phyloP scores from a whole-genome alignment of 2,888 invertebrate species.

The Gymnoscelis rufifasciata region DNA sequence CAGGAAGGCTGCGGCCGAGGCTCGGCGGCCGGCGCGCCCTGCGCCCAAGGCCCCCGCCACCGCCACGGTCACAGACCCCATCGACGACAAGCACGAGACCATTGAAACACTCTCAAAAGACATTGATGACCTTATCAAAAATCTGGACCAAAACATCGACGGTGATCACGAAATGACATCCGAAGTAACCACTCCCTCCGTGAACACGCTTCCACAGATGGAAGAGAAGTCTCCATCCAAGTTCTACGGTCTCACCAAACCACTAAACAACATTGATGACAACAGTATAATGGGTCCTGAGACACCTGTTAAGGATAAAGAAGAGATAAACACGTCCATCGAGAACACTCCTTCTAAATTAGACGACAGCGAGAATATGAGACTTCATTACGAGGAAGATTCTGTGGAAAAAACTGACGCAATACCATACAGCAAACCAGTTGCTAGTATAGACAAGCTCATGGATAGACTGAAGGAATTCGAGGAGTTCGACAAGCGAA shows the following conservation, averaged over 20 bases:
- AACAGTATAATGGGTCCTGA: conserved; percentile 48
- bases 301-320: conserved; percentile 64
- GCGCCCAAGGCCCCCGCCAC: conserved; percentile 36
- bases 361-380: conserved; percentile 70
- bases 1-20: conserved; percentile 59
- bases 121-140: conserved; percentile 69
- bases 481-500: conserved; percentile 71
- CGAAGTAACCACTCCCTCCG: conserved; percentile 25
- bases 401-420: conserved; percentile 59
- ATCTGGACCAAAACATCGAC: conserved; percentile 66
- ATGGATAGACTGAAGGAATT: conserved; percentile 75
- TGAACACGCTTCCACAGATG: conserved; percentile 40
- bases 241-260: conserved; percentile 61
- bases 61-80: conserved; percentile 38
- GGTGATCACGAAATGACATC: conserved; percentile 50
- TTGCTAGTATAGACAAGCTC: conserved; percentile 71
- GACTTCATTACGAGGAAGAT: conserved; percentile 69
- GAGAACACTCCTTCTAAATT: conserved; percentile 64
- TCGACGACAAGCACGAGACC: conserved; percentile 64
- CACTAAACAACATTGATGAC: conserved; percentile 54
- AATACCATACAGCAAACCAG: conserved; percentile 57
- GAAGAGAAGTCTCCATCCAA: conserved; percentile 59
- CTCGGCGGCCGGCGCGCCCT: conserved; percentile 37
- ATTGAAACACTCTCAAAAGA: conserved; percentile 69
- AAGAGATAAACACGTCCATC: conserved; percentile 41